A percentile compares a stretch with the other conserved stretches of the same genome.
These are phyloP conservation scores for Alcis repandata DNA, from an alignment of 2,888 invertebrate species.

Conservation along the genomic window DNA sequence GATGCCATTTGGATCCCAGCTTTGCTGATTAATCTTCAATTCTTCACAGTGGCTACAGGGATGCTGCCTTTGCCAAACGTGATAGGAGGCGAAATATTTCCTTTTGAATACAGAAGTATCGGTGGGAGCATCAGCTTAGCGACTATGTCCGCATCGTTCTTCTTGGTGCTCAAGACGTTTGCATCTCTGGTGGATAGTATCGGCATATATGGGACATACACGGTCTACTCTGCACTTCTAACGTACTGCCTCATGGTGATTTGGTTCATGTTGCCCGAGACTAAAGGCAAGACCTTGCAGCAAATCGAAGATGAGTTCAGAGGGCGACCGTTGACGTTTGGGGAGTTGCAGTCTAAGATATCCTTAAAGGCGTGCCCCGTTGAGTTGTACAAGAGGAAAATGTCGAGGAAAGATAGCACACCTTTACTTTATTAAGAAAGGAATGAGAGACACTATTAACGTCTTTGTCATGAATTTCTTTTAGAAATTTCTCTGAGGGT, in stretches of 20 bases:
- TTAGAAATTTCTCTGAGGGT: background rate
- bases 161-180: constrained; percentile 88
- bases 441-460: background rate
- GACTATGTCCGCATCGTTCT: constrained; percentile 86
- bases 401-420: constrained; percentile 61
- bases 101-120: constrained; percentile 86
- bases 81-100: constrained; percentile 90
- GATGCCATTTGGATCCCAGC: constrained; percentile 77
- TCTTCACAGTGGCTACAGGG: constrained; percentile 85
- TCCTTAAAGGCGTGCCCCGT: constrained; percentile 63
- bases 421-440: constrained; percentile 53
- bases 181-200: constrained; percentile 80
- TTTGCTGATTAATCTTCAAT: constrained; percentile 82
- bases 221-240: constrained; percentile 83
- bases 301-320: constrained; percentile 88
- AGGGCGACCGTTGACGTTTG: constrained; percentile 60
- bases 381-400: constrained; percentile 59
- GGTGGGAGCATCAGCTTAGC: constrained; percentile 88
- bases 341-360: constrained; percentile 61
- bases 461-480: background rate
- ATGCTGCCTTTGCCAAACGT: constrained; percentile 89
- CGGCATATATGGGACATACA: constrained; percentile 86
- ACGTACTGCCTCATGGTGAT: constrained; percentile 83
- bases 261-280: constrained; percentile 88
- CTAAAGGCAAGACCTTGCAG: constrained; percentile 87